These are phyloP conservation scores for Allenopithecus nigroviridis DNA, from an alignment of 2,797 vertebrate species.

Conservation along the genomic window DNA sequence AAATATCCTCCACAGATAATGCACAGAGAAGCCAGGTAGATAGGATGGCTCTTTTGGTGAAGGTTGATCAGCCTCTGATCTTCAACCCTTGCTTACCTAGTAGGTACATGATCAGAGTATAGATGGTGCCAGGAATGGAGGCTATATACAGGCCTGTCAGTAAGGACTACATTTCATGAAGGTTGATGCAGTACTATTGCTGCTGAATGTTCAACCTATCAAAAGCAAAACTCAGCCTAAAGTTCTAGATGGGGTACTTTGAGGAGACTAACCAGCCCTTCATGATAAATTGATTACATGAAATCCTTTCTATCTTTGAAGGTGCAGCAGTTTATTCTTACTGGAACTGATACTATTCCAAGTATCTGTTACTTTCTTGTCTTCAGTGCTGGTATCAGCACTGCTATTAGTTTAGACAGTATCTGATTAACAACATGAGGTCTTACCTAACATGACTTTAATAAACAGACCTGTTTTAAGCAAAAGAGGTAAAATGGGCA, in stretches of 20 bases:
- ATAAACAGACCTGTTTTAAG: neutral
- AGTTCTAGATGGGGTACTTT: neutral
- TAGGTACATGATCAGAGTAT: neutral
- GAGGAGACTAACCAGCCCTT: neutral
- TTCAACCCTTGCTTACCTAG: neutral
- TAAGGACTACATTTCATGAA: neutral
- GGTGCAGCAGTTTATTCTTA: neutral
- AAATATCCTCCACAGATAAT: neutral
- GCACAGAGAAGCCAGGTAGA: neutral
- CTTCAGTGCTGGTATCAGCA: neutral
- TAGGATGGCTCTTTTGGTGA: neutral
- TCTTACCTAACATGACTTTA: neutral
- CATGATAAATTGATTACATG: neutral
- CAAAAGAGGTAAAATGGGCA: neutral
- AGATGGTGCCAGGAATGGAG: neutral
- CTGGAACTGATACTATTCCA: neutral
- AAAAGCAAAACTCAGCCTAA: neutral
- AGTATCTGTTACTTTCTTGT: neutral
- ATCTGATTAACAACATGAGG: neutral
- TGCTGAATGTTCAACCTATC: neutral
- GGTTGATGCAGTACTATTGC: neutral
- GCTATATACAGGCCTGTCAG: neutral
- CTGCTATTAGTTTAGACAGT: neutral
- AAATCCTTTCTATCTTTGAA: neutral
- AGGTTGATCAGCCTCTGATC: neutral